A percentile compares a stretch with the other conserved stretches of the same genome.
Evolutionary conservation across 2,113 vertebrate species (phyloP).

Genomic region (Tonatia bakeri): DNA sequence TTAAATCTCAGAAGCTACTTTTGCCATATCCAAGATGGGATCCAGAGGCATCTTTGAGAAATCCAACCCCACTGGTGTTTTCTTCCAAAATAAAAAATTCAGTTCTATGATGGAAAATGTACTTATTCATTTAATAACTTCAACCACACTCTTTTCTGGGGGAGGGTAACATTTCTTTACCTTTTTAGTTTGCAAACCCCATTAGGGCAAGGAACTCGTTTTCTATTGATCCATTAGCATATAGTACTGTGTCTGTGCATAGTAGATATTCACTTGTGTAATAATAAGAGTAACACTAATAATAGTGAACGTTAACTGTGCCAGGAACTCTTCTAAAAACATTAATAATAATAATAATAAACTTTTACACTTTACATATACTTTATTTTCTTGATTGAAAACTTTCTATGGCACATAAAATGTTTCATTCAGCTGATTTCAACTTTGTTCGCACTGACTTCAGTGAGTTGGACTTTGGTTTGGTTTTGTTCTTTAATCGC

Average conservation of each 20-base stretch:
- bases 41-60: background rate
- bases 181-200: background rate
- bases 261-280: background rate
- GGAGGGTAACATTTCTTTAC: background rate
- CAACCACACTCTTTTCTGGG: background rate
- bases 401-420: background rate
- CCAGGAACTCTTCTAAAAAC: background rate
- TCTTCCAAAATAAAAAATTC: background rate
- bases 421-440: background rate
- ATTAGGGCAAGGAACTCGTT: background rate
- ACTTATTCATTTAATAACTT: background rate
- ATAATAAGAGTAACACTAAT: background rate
- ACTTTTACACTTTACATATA: background rate
- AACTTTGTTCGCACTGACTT: background rate
- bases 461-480: background rate
- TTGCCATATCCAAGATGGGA: background rate
- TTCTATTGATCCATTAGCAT: background rate
- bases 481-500: slow-evolving; percentile 45
- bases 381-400: background rate
- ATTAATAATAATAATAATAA: background rate
- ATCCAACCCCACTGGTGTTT: background rate
- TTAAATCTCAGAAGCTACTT: background rate
- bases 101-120: background rate
- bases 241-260: background rate
- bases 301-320: background rate